Evolutionary conservation across 1,140 invertebrate species (phyloP), one percentile per base, ranked within the genome.

Genomic region (Onthophagus taurus): DNA sequence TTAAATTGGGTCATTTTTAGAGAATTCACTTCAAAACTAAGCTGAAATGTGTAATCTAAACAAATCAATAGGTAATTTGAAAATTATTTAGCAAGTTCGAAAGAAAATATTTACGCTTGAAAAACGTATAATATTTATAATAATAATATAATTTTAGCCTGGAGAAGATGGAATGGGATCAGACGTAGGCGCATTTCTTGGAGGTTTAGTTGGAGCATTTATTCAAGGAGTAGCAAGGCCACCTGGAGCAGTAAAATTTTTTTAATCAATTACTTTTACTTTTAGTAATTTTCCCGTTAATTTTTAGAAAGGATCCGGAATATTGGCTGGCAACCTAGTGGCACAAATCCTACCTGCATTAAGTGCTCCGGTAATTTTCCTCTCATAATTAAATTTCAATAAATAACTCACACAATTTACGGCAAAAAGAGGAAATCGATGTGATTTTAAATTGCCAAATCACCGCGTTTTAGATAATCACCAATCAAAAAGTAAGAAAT

Each of bases 211-310:
- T 44, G 68, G 68, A 20, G 71, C 69, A 2, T 53, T 66, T 3
- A 56, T 73, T 20, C 65, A 69, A 50, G 71, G 70, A 5, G 49
- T 71, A 2, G 71, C 72, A 1, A 69, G 67, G 14, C 70, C 70
- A 5, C 69, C 69, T 26, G 71, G 70, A 49, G 67, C 70, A 45
- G 71, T 74, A 64, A 51, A 45, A 24, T 17, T 13, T 17, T 4
- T n/a, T 14, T 24, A 41, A 44, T 41, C 20, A 48, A 14, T 46
- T 24, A 34, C 14, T 48, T 36, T 14, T 29, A 4, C n/a, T 29
- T 17, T 29, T 44, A 42, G 36, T 17, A 16, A 24, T 19, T n/a
- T 44, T 39, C 31, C 38, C 37, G 29, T 39, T 44, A 44, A 43
- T 18, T 61, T 63, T 53, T 50, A 64, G 62, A 63, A 64, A 63